A percentile compares a stretch with the other conserved stretches of the same genome.
These are phyloP conservation scores for Acropora yongei DNA, from an alignment of 64 coral and sea anemone genomes.

Conservation along the genomic window DNA sequence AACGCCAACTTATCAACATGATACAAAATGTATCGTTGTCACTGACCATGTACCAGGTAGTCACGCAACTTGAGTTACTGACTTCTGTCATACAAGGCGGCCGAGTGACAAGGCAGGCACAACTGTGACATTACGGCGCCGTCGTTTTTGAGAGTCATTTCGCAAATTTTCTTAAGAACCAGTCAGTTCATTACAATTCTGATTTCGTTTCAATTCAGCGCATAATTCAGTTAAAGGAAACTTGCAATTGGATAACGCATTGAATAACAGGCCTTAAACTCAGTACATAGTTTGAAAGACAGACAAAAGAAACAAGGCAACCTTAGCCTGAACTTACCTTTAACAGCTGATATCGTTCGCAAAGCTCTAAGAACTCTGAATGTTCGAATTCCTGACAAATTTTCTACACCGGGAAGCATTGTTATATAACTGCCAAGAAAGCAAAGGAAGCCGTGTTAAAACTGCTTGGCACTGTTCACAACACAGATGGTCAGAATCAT, in stretches of 20 bases:
- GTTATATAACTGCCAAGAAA: slow-evolving; percentile 87
- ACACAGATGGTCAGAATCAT: no score
- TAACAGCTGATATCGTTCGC: slow-evolving; percentile 95
- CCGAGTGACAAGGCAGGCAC: background rate
- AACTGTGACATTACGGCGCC: background rate
- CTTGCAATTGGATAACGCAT: background rate
- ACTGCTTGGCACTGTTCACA: no score
- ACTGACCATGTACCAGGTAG: no score
- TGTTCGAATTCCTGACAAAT: slow-evolving; percentile 96
- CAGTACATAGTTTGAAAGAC: no score
- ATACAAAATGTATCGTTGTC: background rate
- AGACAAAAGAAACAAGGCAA: no score
- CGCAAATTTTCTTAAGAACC: no score
- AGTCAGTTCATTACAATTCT: no score
- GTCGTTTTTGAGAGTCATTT: background rate
- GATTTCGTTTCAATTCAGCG: no score
- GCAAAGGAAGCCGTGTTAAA: background rate
- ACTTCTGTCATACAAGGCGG: background rate
- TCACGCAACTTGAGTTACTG: no score
- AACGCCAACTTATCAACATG: background rate
- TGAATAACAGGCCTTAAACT: background rate
- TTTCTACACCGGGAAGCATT: slow-evolving; percentile 90
- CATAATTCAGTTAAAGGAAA: no score
- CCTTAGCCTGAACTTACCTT: slow-evolving; percentile 62
- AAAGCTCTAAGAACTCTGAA: slow-evolving; percentile 97